Base-by-base conservation (phyloP, 2,797 vertebrate genomes). In the Varecia variegata region DNA sequence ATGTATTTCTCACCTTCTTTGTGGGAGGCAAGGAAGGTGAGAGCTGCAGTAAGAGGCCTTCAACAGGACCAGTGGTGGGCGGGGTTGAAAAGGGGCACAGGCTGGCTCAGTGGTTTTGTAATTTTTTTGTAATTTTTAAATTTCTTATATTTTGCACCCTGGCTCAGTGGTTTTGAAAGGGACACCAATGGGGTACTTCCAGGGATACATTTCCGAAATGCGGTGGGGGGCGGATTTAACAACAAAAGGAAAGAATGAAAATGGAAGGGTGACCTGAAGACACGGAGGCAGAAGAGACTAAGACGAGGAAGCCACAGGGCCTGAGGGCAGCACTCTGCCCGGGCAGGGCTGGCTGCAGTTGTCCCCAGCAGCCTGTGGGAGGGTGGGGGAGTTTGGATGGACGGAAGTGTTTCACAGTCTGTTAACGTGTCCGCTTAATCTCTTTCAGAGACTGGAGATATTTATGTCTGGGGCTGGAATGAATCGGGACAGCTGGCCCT, bases 391-490 rank as follows among this genome's bases (percentile, higher is more conserved):
- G 15, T 25, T 11, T 23, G 70, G 30, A 10, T 30, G 30, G 81
- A 27, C 38, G n/a, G 38, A 35, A 54, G 17, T 18, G 13, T 2
- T 30, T 45, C 45, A 6, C 23, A 18, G 65, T 45, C 50, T 86
- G 52, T 21, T 65, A 7, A 30, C 32, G 45, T 81, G 35, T 20
- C n/a, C 40, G 32, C 30, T 45, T 21, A 45, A 0, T 32, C 1
- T 23, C 50, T 15, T 23, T 0, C 97, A 99, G 99, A 98, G 58
- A 98, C 98, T 0, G 99, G 99, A 15, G 99, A 99, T 89, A 97
- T 99, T 79, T 99, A 99, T 8, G 17, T 99, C 93, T 99, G 99
- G 99, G 99, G 99, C 96, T 99, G 99, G 99, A 99, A 99, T 13
- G 99, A 99, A 80, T 99, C 99, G 0, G 99, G 99, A 0, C 99